A percentile compares a stretch with the other conserved stretches of the same genome.
Conservation (phyloP, 2,888 invertebrate species). For the Dryobota labecula region DNA sequence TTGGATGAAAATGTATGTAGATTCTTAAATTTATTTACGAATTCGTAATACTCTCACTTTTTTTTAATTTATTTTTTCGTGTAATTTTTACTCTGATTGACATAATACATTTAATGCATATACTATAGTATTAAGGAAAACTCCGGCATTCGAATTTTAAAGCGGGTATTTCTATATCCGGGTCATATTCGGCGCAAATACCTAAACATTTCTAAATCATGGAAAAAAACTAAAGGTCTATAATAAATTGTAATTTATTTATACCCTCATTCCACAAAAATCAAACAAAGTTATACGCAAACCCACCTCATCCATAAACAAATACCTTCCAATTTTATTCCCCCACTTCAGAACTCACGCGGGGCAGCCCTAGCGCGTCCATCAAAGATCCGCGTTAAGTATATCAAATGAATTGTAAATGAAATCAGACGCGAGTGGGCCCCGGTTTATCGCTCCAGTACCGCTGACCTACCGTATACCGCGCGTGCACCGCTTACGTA, state of each 20-base stretch:
- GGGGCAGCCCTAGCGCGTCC: slow-evolving; percentile 78
- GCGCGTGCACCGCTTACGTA: slow-evolving; percentile 1
- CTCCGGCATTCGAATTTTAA: background rate
- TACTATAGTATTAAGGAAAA: background rate
- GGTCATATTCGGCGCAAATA: background rate
- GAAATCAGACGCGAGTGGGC: slow-evolving; percentile 87
- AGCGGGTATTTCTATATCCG: background rate
- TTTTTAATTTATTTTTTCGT: background rate
- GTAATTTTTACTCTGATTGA: too few relatives aligned
- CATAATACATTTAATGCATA: background rate
- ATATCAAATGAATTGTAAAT: slow-evolving; percentile 90
- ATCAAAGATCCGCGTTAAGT: slow-evolving; percentile 84
- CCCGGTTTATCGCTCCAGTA: slow-evolving; percentile 76
- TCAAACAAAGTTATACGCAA: slow-evolving; percentile 19
- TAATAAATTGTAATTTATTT: slow-evolving; percentile 5
- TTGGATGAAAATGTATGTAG: background rate
- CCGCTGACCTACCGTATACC: slow-evolving; percentile 32
- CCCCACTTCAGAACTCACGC: background rate
- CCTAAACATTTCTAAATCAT: background rate
- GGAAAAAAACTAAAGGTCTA: background rate
- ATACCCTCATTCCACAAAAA: slow-evolving; percentile 15
- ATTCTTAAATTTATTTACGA: background rate
- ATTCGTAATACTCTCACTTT: background rate
- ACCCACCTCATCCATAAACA: slow-evolving; percentile 42
- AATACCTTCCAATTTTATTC: slow-evolving; percentile 18